Base-by-base conservation (phyloP, 2,113 vertebrate genomes). In the Colius striatus region DNA sequence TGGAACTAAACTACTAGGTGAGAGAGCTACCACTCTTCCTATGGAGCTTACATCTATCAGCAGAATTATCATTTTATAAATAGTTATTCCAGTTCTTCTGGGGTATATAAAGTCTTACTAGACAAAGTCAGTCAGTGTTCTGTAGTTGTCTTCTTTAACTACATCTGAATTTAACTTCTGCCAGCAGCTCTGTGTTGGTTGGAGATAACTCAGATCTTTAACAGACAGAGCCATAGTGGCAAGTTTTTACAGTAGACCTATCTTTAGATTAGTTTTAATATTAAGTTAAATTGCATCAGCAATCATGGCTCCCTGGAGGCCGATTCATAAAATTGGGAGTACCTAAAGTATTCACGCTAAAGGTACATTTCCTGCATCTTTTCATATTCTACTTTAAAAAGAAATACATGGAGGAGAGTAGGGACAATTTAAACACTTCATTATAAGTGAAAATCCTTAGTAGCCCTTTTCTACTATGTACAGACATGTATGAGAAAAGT, bases 31-130 rank as follows among this genome's bases (percentile, higher is more conserved):
- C 50, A 86, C 8, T 18, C 20, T 88, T 93, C 47, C 38, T 34
- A n/a, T 16, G 23, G 16, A 70, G 27, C 41, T 76, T 57, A 25
- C 13, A 70, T 18, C 21, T 55, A 47, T 74, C 55, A 73, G n/a
- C 30, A 86, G 67, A 82, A 79, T 73, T 80, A 80, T 58, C 90
- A 41, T 92, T 85, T 88, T 65, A 68, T 53, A 75, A 94, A 79
- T 61, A 90, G 57, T 20, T 65, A 71, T 62, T 80, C 63, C 77
- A n/a, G 47, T 62, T 84, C 55, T 94, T n/a, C 80, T 66, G 45
- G 34, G 43, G 41, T 36, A 22, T 15, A 23, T 20, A 34, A 76
- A 84, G 25, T 38, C 48, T 86, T 70, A 80, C 47, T 41, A 84
- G 73, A 73, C 65, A 68, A 85, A 77, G 36, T 45, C 50, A 57